phyloP scores from a whole-genome alignment of 2,113 vertebrate species.

The Cinclus mexicanus region DNA sequence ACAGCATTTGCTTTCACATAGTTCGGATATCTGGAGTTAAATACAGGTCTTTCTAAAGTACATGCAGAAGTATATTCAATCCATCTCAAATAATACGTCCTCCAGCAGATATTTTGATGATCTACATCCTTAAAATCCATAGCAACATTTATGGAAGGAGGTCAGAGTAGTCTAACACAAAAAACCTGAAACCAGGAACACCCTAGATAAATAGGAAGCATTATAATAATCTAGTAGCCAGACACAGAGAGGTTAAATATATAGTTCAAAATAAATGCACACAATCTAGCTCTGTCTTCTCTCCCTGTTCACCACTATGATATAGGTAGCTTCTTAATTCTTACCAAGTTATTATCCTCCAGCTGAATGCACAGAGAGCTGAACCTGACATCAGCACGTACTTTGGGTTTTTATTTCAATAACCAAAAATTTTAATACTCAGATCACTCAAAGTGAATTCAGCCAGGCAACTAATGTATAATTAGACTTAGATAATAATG shows the following conservation, averaged over 20 bases:
- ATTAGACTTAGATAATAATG: slow-evolving; percentile 37
- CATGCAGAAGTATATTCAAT: background rate
- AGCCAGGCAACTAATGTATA: slow-evolving; percentile 31
- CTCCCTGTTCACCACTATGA: background rate
- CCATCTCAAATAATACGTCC: background rate
- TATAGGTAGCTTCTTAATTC: background rate
- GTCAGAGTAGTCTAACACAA: background rate
- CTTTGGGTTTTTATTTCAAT: slow-evolving; percentile 22
- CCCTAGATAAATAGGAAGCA: background rate
- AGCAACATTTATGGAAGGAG: background rate
- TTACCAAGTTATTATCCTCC: background rate
- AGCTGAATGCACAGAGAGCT: background rate
- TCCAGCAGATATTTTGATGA: background rate
- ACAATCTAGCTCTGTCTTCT: background rate
- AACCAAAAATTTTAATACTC: slow-evolving; percentile 44
- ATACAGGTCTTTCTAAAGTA: background rate
- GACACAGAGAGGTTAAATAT: background rate
- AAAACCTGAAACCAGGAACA: background rate
- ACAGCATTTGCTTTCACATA: background rate
- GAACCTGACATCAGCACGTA: slow-evolving; percentile 18
- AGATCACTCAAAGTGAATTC: slow-evolving; percentile 19
- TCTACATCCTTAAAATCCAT: background rate
- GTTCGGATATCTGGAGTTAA: background rate
- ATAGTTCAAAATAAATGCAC: background rate
- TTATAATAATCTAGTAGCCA: background rate